Evolutionary conservation across 2,888 invertebrate species (phyloP).

Genomic region (Agrotis exclamationis): DNA sequence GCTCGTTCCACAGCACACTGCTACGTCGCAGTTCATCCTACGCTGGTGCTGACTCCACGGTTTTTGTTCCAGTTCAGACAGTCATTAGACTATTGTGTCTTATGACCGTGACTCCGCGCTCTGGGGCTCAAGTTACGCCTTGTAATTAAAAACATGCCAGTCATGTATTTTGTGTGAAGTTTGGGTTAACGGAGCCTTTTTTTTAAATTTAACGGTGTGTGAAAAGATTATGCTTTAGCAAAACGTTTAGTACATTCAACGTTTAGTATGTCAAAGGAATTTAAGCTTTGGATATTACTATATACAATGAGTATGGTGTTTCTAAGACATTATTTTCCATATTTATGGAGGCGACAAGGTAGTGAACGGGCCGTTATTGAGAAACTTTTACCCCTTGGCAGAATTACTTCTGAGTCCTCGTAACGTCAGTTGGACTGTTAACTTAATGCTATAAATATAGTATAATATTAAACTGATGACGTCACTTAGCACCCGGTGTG

Average conservation of each 20-base stretch:
- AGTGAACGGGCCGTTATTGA: no score
- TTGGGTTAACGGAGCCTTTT: not conserved
- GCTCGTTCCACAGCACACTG: not conserved
- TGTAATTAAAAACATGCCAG: constrained; percentile 44
- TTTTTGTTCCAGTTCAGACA: constrained; percentile 51
- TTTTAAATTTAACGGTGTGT: no score
- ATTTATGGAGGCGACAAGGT: no score
- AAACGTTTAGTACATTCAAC: no score
- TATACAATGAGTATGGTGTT: no score
- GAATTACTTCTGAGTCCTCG: not conserved
- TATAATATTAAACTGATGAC: constrained; percentile 25
- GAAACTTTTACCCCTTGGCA: no score
- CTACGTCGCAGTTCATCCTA: constrained; percentile 24
- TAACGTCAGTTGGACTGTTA: not conserved
- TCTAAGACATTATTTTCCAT: no score
- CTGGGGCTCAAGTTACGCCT: constrained; percentile 1
- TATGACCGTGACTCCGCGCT: constrained; percentile 43
- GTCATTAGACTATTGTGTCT: constrained; percentile 61
- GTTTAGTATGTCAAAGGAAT: no score
- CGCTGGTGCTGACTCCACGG: constrained; percentile 40
- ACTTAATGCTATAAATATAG: constrained; percentile 11
- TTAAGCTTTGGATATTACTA: no score
- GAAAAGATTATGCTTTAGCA: no score
- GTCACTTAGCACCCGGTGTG: constrained; percentile 32
- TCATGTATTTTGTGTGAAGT: constrained; percentile 32